Base-by-base conservation (phyloP, 2,888 invertebrate genomes). In the Drosophila limbata region DNA sequence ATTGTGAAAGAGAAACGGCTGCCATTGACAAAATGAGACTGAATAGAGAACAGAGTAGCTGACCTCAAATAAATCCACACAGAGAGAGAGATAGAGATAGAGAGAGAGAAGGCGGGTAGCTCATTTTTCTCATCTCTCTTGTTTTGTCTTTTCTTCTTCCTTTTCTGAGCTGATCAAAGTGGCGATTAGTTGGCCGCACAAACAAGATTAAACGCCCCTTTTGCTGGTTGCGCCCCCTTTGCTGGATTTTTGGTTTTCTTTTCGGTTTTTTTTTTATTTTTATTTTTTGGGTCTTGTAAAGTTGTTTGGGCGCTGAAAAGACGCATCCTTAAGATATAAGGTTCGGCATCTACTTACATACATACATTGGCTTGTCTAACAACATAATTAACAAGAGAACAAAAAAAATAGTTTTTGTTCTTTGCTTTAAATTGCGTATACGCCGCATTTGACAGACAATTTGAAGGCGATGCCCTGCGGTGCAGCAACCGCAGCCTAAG, bases 161-260 rank as follows among this genome's bases (percentile, higher is more conserved):
- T 42, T 59, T 53, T 40, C 19, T 60, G 67, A 69, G 78, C 75
- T 37, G 79, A 79, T 79, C 77, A 74, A 62, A 74, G 48, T 62
- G 66, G 66, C 72, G 79, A 79, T 79, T 79, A 79, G 79, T 72
- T 37, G 69, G 69, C 66, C 77, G 69, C 72, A 77, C 69, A 79
- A 80, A 80, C 80, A 80, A 78, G 80, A 80, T 80, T 80, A 80
- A 59, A 77, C 75, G 77, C 80, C 75, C 79, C 63, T 68, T 69
- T 74, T 62, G 51, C 51, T 66, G 71, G 64, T 53, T 60, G 47
- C 59, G 50, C 51, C 60, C 17, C 19, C 48, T 48, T 25, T 11
- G 28, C 17, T 31, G 19, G 9, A 35, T 35, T 35, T 50, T 19
- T 19, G 13, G 9, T 13, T 35, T 50, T 21, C 35, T 17, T 48